Evolutionary conservation across 2,113 vertebrate genomes (phyloP).

Genomic region (Labeo catla): DNA sequence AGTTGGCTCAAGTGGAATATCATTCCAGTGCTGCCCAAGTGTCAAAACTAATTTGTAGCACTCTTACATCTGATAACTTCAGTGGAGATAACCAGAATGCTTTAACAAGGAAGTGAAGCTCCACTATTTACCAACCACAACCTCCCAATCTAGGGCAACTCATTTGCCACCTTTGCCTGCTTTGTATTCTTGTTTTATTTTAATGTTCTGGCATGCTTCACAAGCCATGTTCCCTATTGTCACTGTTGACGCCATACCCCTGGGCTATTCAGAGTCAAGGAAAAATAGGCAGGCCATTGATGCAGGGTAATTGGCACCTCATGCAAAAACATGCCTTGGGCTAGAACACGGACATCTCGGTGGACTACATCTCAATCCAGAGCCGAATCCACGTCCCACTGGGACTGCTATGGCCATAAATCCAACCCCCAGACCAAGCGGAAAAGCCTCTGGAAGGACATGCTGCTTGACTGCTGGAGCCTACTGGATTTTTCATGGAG

Average conservation of each 20-base stretch:
- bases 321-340: constrained; percentile 35
- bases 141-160: background rate
- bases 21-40: constrained; percentile 16
- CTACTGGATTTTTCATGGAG: constrained; percentile 50
- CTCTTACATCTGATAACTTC: constrained; percentile 41
- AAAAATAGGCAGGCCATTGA: constrained; percentile 35
- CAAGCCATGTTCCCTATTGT: constrained; percentile 37
- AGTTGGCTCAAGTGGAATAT: constrained; percentile 1
- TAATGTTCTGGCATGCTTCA: constrained; percentile 19
- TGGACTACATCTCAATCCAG: constrained; percentile 33
- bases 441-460: constrained; percentile 52
- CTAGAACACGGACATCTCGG: constrained; percentile 10
- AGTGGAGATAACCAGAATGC: constrained; percentile 26
- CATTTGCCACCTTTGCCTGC: constrained; percentile 2
- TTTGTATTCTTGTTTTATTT: constrained; percentile 26
- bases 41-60: constrained; percentile 36
- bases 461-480: constrained; percentile 29
- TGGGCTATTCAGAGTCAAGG: constrained; percentile 39
- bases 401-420: constrained; percentile 27
- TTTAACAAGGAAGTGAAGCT: constrained; percentile 38
- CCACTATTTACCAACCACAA: background rate
- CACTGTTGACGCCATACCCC: background rate
- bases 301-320: constrained; percentile 49
- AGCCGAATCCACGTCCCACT: constrained; percentile 5
- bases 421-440: constrained; percentile 36